These are phyloP conservation scores for Galagoides demidoff DNA, from an alignment of 2,797 vertebrate species.

Conservation along the genomic window DNA sequence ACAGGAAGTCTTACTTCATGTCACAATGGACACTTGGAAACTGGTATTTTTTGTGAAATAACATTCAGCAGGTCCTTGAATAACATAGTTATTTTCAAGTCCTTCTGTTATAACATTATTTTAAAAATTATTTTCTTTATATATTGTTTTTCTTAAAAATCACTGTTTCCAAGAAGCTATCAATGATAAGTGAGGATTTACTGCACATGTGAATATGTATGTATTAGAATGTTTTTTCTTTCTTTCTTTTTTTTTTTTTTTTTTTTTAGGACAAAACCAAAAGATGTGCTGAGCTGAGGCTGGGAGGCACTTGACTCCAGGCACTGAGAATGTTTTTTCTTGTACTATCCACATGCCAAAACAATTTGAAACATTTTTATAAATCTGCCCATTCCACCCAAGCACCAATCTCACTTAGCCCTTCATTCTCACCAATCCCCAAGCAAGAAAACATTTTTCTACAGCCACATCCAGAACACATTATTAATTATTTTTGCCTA, in stretches of 20 bases:
- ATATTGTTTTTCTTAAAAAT: background rate
- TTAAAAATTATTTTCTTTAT: background rate
- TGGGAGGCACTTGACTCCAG: too few relatives aligned
- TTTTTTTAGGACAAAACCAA: too few relatives aligned
- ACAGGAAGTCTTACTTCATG: background rate
- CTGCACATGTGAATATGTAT: background rate
- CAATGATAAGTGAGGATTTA: background rate
- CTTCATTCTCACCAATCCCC: background rate
- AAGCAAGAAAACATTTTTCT: background rate
- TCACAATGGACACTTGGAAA: background rate
- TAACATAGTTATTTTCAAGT: background rate
- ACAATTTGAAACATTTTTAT: background rate
- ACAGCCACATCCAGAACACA: background rate
- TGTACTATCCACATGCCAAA: background rate
- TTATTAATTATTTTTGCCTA: background rate
- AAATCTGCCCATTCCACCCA: background rate
- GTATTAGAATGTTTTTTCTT: background rate
- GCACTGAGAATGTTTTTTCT: too few relatives aligned
- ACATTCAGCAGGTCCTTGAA: background rate
- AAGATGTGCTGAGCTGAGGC: too few relatives aligned
- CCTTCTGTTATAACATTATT: too few relatives aligned
- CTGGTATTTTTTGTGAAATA: background rate
- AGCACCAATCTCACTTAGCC: background rate
- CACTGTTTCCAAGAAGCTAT: background rate
- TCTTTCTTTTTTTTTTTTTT: too few relatives aligned